A percentile compares a stretch with the other conserved stretches of the same genome.
phyloP scores from a whole-genome alignment of 2,888 invertebrate species.

The Hypena proboscidalis region DNA sequence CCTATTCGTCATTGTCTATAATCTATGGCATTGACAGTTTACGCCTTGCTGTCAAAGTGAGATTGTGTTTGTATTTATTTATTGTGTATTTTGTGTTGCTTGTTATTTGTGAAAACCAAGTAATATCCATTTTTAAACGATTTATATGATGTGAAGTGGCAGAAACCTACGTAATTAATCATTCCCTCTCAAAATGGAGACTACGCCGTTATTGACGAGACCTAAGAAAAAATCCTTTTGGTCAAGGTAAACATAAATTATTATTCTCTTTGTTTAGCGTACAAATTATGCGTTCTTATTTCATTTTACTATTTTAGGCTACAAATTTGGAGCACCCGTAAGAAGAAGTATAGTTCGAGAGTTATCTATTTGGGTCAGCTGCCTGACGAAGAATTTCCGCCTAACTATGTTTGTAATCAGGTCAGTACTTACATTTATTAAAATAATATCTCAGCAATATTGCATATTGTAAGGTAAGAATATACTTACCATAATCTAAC shows the following conservation, averaged over 20 bases:
- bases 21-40: conserved; percentile 27
- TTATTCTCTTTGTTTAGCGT: conserved; percentile 40
- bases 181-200: conserved; percentile 64
- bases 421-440: no score
- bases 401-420: conserved; percentile 98
- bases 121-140: conserved; percentile 10
- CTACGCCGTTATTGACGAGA: conserved; percentile 71
- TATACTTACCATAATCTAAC: neutral
- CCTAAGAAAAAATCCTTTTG: conserved; percentile 75
- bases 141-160: conserved; percentile 30
- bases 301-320: conserved; percentile 85
- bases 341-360: conserved; percentile 90
- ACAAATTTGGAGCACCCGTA: conserved; percentile 90
- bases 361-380: conserved; percentile 91
- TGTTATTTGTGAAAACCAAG: conserved; percentile 13
- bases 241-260: conserved; percentile 69
- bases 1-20: no score
- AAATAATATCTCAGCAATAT: no score
- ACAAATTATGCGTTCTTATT: conserved; percentile 30
- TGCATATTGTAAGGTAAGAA: no score
- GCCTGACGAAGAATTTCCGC: conserved; percentile 93
- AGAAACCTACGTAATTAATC: conserved; percentile 16
- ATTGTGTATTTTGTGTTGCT: conserved; percentile 17
- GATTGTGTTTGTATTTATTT: conserved; percentile 34
- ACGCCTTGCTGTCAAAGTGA: conserved; percentile 26